Evolutionary conservation across 2,888 invertebrate species (phyloP).

Genomic region (Pristionchus fissidentatus): DNA sequence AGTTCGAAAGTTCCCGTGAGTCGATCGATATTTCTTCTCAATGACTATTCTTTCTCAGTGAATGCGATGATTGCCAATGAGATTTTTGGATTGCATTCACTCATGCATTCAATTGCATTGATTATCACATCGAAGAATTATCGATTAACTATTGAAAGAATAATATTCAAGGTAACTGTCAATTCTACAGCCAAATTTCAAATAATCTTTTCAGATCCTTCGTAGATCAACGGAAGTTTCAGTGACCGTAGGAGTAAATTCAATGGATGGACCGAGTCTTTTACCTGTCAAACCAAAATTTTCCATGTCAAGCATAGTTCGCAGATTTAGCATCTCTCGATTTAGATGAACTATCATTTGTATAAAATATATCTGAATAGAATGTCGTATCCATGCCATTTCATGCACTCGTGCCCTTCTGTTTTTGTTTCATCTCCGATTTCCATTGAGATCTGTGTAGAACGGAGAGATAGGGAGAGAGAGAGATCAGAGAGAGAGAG

Average conservation of each 20-base stretch:
- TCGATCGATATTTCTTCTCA: not conserved
- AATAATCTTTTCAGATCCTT: not conserved
- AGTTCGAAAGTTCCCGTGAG: not conserved
- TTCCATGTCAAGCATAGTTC: not conserved
- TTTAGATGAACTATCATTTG: not conserved
- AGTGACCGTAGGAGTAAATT: not conserved
- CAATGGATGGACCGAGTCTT: not conserved
- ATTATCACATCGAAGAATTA: constrained; percentile 18
- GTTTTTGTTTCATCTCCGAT: constrained; percentile 25
- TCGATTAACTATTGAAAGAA: not conserved
- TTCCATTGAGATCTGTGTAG: not conserved
- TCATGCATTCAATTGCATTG: not conserved
- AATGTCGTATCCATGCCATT: not conserved
- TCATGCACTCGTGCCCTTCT: not conserved
- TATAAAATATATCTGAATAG: no score
- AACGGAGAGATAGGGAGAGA: not conserved
- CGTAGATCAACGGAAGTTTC: not conserved
- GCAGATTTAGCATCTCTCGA: not conserved
- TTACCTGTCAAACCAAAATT: constrained; percentile 13
- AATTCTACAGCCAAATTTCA: not conserved
- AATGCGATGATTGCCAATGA: not conserved
- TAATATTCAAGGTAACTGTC: not conserved
- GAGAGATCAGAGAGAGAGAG: not conserved
- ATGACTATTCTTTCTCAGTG: not conserved
- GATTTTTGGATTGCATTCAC: not conserved